phyloP scores from a whole-genome alignment of 2,797 vertebrate genomes.

The Lagocephalus sceleratus region DNA sequence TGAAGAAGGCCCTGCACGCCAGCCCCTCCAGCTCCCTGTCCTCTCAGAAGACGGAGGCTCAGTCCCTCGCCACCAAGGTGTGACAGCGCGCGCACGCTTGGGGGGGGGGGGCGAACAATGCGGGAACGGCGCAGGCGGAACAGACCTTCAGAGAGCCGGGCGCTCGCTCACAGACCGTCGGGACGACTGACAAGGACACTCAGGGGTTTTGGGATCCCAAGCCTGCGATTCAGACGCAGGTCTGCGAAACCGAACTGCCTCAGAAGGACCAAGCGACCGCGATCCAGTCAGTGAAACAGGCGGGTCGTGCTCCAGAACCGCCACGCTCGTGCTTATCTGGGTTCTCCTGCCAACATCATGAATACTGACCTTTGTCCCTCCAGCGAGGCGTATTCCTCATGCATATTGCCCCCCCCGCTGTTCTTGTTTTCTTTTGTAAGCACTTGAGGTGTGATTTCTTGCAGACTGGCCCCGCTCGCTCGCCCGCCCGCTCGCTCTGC shows the following conservation, averaged over 20 bases:
- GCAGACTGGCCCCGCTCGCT: slow-evolving; percentile 28
- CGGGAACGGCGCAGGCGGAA: slow-evolving; percentile 51
- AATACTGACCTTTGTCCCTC: slow-evolving; percentile 33
- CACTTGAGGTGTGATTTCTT: slow-evolving; percentile 60
- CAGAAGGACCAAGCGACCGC: slow-evolving; percentile 29
- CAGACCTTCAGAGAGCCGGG: slow-evolving; percentile 30
- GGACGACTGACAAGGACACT: slow-evolving; percentile 20
- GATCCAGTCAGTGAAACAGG: slow-evolving; percentile 13
- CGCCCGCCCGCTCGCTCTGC: slow-evolving; percentile 16
- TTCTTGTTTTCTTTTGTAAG: slow-evolving; percentile 60
- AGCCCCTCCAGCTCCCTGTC: slow-evolving; percentile 77
- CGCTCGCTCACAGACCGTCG: slow-evolving; percentile 15
- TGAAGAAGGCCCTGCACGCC: slow-evolving; percentile 75
- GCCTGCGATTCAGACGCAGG: slow-evolving; percentile 13
- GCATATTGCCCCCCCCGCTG: slow-evolving; percentile 24
- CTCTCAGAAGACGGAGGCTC: slow-evolving; percentile 83
- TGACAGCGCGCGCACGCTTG: slow-evolving; percentile 54
- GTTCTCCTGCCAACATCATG: slow-evolving; percentile 34
- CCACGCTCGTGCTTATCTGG: slow-evolving; percentile 13
- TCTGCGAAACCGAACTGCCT: slow-evolving; percentile 30
- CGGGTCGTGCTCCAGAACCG: slow-evolving; percentile 39
- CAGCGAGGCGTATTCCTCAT: slow-evolving; percentile 29
- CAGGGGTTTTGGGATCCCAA: slow-evolving; percentile 22
- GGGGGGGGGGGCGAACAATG: slow-evolving; percentile 39
- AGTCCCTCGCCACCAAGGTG: slow-evolving; percentile 81